Conservation (phyloP, 2,797 vertebrate species). For the Tapirus indicus region DNA sequence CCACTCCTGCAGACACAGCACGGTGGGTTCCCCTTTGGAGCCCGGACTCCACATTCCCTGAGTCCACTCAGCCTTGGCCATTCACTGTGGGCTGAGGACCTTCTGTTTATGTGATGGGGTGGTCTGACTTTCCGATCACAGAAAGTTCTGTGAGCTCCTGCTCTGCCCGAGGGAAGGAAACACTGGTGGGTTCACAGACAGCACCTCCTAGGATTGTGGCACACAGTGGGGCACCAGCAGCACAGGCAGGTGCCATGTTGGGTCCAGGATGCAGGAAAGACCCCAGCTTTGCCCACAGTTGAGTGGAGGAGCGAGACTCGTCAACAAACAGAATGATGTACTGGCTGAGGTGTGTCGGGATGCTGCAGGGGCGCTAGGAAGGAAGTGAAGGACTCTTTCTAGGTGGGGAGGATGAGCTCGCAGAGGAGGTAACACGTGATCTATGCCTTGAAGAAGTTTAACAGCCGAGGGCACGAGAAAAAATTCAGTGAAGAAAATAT, state of each 20-base stretch:
- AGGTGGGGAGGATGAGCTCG: neutral
- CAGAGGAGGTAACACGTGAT: neutral
- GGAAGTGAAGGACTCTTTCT: neutral
- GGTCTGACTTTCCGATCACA: neutral
- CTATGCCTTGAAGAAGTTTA: neutral
- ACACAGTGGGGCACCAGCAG: accelerated
- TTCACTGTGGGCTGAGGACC: neutral
- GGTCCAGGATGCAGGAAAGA: neutral
- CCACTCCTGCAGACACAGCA: neutral
- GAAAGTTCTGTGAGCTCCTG: neutral
- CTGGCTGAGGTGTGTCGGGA: neutral
- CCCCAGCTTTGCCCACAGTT: neutral
- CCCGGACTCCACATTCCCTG: neutral
- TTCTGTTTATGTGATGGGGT: neutral
- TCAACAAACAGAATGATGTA: neutral
- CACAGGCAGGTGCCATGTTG: neutral
- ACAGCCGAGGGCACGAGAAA: neutral
- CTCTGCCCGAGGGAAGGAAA: neutral
- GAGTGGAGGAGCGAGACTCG: neutral
- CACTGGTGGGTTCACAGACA: neutral
- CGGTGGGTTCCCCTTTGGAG: neutral
- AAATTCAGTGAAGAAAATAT: neutral
- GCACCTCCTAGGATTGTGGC: neutral
- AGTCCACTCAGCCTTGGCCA: neutral
- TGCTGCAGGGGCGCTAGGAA: accelerated